Conservation (phyloP, 2,797 vertebrate species). For the Lophius americanus region DNA sequence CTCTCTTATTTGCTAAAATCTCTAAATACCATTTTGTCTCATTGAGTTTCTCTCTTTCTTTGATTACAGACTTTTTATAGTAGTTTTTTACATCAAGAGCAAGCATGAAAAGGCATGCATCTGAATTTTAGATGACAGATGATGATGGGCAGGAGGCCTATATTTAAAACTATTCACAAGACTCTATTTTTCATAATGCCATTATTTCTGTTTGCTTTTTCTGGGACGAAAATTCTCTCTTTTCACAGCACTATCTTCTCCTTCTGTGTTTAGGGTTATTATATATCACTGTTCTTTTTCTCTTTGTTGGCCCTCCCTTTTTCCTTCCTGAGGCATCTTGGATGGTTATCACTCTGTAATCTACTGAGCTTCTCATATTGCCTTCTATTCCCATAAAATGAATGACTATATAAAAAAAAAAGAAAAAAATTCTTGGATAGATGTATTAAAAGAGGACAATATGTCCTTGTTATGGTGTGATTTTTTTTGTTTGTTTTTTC, state of each 20-base stretch:
- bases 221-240: conserved; percentile 69
- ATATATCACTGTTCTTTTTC: conserved; percentile 30
- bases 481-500: conserved; percentile 14
- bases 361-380: conserved; percentile 81
- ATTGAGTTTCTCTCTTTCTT: conserved; percentile 35
- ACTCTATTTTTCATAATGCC: conserved; percentile 66
- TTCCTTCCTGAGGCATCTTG: conserved; percentile 68
- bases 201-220: conserved; percentile 64
- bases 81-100: conserved; percentile 64
- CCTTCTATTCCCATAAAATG: conserved; percentile 79
- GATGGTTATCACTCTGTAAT: conserved; percentile 82
- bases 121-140: conserved; percentile 59
- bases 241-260: conserved; percentile 26
- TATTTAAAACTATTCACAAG: conserved; percentile 61
- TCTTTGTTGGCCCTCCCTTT: conserved; percentile 52
- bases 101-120: conserved; percentile 41
- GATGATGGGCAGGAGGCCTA: conserved; percentile 67
- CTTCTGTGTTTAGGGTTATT: conserved; percentile 45
- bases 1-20: conserved; percentile 23
- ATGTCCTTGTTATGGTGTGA: conserved; percentile 69
- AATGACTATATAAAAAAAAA: conserved; percentile 77
- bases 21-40: conserved; percentile 32
- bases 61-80: conserved; percentile 46
- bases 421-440: conserved; percentile 67
- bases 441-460: conserved; percentile 82